A percentile compares a stretch with the other conserved stretches of the same genome.
Evolutionary conservation across 2,797 vertebrate species (phyloP).

Genomic region (Pristis pectinata): DNA sequence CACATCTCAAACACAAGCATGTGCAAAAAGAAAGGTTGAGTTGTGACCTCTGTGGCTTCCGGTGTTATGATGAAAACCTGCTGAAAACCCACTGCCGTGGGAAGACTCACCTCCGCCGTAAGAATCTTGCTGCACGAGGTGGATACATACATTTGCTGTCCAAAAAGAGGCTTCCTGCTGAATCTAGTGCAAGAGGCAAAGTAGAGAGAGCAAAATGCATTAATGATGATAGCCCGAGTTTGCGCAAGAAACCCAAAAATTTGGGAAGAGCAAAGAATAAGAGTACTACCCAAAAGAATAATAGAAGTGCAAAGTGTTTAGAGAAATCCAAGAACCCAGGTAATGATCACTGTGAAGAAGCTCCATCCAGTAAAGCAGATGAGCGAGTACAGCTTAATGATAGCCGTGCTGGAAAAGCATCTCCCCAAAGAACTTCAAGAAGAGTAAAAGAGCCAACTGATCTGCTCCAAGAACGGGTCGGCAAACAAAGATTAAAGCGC

Average conservation of each 20-base stretch:
- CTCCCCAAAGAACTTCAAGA: neutral
- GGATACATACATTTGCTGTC: slow-evolving; percentile 52
- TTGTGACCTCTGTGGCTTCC: slow-evolving; percentile 62
- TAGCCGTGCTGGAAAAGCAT: neutral
- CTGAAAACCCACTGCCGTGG: slow-evolving; percentile 56
- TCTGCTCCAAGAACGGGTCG: neutral
- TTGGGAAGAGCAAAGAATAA: neutral
- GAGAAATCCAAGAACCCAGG: neutral
- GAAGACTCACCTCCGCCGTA: slow-evolving; percentile 59
- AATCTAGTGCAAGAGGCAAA: neutral
- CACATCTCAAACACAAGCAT: slow-evolving; percentile 39
- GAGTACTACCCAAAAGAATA: neutral
- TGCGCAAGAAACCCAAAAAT: neutral
- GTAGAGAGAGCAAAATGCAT: neutral
- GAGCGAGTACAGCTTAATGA: neutral
- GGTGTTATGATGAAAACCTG: slow-evolving; percentile 51
- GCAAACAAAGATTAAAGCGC: neutral
- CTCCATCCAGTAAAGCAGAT: neutral
- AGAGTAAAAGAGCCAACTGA: neutral
- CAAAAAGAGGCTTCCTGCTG: slow-evolving; percentile 46
- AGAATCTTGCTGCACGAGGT: slow-evolving; percentile 58
- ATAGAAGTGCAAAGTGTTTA: neutral
- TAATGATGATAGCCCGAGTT: neutral
- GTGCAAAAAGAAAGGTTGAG: slow-evolving; percentile 48
- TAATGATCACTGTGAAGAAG: neutral